Conservation (phyloP, 2,113 vertebrate genomes). For the Rhipidura dahli region DNA sequence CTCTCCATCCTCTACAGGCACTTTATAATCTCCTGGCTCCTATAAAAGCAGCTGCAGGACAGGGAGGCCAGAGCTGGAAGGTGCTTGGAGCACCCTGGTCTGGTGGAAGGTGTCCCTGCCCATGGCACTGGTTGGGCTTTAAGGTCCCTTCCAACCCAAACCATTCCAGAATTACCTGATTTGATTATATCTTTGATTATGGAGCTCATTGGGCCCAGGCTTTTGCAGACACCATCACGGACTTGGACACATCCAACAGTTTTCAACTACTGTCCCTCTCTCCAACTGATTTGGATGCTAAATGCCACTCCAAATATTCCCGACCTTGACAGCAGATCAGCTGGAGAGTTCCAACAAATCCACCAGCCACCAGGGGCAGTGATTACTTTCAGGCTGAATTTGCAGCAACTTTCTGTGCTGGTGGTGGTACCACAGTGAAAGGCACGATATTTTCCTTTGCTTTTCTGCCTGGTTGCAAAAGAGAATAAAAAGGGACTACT, state of each 20-base stretch:
- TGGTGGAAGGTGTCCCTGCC: neutral
- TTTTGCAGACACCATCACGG: neutral
- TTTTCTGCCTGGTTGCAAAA: neutral
- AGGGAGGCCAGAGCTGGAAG: neutral
- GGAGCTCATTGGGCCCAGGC: neutral
- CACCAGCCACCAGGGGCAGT: neutral
- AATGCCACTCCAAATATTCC: neutral
- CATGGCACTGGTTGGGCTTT: neutral
- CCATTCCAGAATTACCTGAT: neutral
- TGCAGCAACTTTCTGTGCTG: neutral
- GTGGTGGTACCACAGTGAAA: neutral
- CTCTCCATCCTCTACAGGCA: neutral
- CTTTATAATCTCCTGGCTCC: neutral
- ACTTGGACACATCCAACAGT: neutral
- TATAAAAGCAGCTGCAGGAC: neutral
- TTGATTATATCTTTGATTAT: rapidly evolving
- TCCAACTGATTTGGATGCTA: neutral
- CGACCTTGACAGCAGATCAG: neutral
- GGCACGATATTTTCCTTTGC: neutral
- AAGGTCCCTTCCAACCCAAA: neutral
- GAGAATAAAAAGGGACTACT: neutral
- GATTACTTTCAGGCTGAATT: neutral
- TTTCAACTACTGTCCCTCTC: neutral
- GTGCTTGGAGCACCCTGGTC: neutral
- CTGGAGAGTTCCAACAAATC: neutral